phyloP scores from a whole-genome alignment of 1,140 invertebrate genomes.

The Theocolax elegans region DNA sequence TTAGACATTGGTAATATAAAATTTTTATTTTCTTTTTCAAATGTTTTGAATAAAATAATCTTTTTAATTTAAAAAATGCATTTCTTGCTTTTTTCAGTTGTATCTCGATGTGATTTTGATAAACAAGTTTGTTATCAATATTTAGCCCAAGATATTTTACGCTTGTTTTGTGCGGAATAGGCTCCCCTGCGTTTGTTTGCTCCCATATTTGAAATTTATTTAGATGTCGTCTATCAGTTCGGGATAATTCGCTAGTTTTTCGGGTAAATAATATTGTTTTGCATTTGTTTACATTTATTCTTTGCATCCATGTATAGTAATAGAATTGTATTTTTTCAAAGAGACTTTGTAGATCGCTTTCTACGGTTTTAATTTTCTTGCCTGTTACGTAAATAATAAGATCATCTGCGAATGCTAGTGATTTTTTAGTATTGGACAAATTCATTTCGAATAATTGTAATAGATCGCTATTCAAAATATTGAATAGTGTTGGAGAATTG shows the following conservation, averaged over 20 bases:
- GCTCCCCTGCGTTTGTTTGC: not conserved
- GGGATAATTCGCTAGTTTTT: not conserved
- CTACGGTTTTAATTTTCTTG: not conserved
- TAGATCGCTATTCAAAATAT: conserved; percentile 7
- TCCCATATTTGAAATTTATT: not conserved
- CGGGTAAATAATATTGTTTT: conserved; percentile 13
- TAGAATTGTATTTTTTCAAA: not conserved
- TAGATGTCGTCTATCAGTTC: not conserved
- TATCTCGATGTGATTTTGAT: conserved; percentile 1
- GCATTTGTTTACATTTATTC: conserved; percentile 14
- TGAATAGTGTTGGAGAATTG: not conserved
- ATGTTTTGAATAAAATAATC: too few relatives aligned
- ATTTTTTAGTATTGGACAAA: not conserved
- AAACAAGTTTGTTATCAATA: not conserved
- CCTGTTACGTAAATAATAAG: conserved; percentile 8
- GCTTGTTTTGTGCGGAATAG: not conserved
- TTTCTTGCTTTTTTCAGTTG: conserved; percentile 22
- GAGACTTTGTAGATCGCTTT: not conserved
- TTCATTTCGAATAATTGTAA: conserved; percentile 15
- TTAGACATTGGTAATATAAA: conserved; percentile 29
- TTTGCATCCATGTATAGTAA: conserved; percentile 10
- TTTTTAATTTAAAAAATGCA: not conserved
- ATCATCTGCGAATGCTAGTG: conserved; percentile 23
- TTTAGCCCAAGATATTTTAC: not conserved
- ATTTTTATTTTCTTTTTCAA: conserved; percentile 35